Percentiles rank a stretch among this genome's conserved stretches.
phyloP scores from a whole-genome alignment of 2,797 vertebrate genomes.

The Acanthurus lineatus region DNA sequence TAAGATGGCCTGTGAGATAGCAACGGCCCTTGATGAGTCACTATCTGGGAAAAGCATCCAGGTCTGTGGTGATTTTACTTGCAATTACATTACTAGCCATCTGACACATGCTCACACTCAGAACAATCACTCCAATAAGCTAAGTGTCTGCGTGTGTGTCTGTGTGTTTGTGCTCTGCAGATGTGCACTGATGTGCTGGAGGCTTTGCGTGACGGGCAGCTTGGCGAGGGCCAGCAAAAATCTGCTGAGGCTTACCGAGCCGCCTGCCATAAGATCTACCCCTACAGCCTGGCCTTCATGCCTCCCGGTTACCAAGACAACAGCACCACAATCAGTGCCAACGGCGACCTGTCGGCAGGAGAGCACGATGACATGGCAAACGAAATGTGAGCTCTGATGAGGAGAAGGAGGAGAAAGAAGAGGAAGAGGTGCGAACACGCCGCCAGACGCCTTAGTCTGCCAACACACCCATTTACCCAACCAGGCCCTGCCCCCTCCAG shows the following conservation, averaged over 20 bases:
- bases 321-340: conserved; percentile 92
- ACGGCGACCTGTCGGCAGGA: conserved; percentile 92
- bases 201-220: conserved; percentile 89
- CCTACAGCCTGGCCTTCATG: conserved; percentile 95
- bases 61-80: conserved; percentile 74
- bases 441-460: conserved; percentile 61
- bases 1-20: conserved; percentile 92
- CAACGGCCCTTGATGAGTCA: conserved; percentile 91
- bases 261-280: conserved; percentile 93
- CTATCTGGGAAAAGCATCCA: conserved; percentile 91
- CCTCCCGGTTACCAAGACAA: conserved; percentile 95
- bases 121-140: background rate
- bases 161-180: conserved; percentile 73
- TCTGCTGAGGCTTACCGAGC: conserved; percentile 89
- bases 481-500: background rate
- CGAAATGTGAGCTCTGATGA: conserved; percentile 89
- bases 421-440: conserved; percentile 62
- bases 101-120: background rate
- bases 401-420: conserved; percentile 60
- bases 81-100: background rate
- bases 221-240: conserved; percentile 93
- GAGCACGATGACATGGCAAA: conserved; percentile 95
- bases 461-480: conserved; percentile 33
- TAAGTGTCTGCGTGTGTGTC: background rate
- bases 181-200: conserved; percentile 92